These are phyloP conservation scores for Chamaetylas fuelleborni DNA, from an alignment of 2,113 vertebrate species.

Conservation along the genomic window DNA sequence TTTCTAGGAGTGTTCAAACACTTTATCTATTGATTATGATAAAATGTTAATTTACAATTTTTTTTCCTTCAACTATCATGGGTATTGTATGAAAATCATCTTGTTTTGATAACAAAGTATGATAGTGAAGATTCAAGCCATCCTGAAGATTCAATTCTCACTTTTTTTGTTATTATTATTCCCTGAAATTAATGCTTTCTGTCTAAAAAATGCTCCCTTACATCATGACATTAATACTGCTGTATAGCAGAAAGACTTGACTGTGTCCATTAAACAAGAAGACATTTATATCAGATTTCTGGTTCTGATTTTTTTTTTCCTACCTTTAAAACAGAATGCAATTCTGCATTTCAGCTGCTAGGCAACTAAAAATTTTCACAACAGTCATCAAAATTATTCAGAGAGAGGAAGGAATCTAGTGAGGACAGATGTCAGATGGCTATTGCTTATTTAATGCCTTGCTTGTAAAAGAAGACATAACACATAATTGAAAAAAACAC, in stretches of 20 bases:
- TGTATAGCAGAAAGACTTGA: neutral
- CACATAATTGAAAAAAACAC: neutral
- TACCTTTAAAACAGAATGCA: neutral
- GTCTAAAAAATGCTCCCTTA: neutral
- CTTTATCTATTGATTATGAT: neutral
- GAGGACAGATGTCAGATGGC: neutral
- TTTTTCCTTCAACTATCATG: neutral
- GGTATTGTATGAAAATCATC: neutral
- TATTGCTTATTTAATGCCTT: neutral
- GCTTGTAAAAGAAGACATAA: neutral
- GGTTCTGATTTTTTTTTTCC: neutral
- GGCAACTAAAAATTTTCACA: neutral
- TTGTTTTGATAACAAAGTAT: neutral
- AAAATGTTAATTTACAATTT: neutral
- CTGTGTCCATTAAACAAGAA: neutral
- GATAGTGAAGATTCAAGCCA: neutral
- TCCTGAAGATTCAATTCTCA: neutral
- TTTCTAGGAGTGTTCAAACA: neutral
- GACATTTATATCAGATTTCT: neutral
- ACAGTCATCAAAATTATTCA: neutral
- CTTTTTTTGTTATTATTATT: neutral
- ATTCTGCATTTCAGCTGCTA: neutral
- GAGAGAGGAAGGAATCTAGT: neutral
- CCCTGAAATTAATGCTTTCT: neutral
- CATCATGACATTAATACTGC: neutral